phyloP scores from a whole-genome alignment of 53 echinoderm and acorn worm species.

The Astropecten irregularis region DNA sequence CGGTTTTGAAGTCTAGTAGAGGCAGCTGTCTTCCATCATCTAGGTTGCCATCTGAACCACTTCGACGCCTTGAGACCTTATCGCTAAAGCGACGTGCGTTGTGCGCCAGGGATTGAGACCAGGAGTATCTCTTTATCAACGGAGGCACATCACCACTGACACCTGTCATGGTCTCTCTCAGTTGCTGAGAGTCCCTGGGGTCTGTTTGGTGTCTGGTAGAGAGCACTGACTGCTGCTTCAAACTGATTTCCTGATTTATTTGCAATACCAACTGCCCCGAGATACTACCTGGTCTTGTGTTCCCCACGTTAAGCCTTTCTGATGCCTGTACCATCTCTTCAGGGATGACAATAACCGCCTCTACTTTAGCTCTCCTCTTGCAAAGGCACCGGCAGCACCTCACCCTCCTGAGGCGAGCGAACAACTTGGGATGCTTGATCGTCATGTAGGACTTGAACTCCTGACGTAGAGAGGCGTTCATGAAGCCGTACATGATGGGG shows the following conservation, averaged over 20 bases:
- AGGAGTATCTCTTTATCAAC: slow-evolving; percentile 36
- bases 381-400: slow-evolving; percentile 13
- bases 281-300: background rate
- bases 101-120: slow-evolving; percentile 35
- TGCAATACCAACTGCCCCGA: slow-evolving; percentile 19
- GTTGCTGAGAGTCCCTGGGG: background rate
- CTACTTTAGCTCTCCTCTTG: slow-evolving; percentile 16
- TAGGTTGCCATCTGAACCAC: slow-evolving; percentile 11
- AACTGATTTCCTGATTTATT: slow-evolving; percentile 31
- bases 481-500: slow-evolving; percentile 52
- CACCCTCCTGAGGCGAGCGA: background rate
- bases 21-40: slow-evolving; percentile 24
- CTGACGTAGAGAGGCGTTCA: slow-evolving; percentile 43
- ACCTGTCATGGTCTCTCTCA: background rate
- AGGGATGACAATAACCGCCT: slow-evolving; percentile 28
- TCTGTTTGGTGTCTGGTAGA: background rate
- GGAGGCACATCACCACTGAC: background rate
- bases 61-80: slow-evolving; percentile 23
- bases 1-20: slow-evolving; percentile 11
- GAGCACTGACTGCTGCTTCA: slow-evolving; percentile 31
- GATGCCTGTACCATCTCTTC: background rate
- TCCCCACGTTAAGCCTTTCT: background rate
- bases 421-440: slow-evolving; percentile 10
- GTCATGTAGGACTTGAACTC: slow-evolving; percentile 32
- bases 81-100: slow-evolving; percentile 39